These are phyloP conservation scores for Eremobia ochroleuca DNA, from an alignment of 2,888 invertebrate species.

Conservation along the genomic window DNA sequence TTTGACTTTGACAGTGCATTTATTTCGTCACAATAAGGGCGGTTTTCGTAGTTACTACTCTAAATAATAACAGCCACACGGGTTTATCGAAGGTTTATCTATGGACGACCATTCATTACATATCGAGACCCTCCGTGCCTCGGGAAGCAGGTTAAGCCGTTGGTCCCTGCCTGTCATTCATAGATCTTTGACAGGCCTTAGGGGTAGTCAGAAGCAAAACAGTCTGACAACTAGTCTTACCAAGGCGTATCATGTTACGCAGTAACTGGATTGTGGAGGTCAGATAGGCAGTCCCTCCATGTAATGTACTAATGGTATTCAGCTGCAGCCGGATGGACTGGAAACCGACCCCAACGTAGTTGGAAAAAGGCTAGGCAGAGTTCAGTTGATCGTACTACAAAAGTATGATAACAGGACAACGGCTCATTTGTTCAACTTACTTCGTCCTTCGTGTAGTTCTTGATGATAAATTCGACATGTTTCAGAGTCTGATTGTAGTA, in stretches of 20 bases:
- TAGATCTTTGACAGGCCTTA: no score
- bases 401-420: background rate
- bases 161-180: no score
- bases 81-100: background rate
- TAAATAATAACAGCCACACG: background rate
- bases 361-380: background rate
- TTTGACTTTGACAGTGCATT: background rate
- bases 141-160: no score
- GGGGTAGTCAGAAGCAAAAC: no score
- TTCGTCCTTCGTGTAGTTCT: constrained; percentile 89
- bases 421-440: constrained; percentile 71
- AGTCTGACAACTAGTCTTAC: background rate
- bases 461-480: constrained; percentile 91
- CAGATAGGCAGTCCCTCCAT: background rate
- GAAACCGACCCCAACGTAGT: no score
- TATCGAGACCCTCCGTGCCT: no score
- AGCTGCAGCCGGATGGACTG: no score
- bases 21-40: background rate
- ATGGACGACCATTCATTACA: background rate
- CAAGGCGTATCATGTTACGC: background rate
- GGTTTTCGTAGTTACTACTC: background rate
- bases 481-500: constrained; percentile 93
- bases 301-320: background rate
- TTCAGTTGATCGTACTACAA: background rate
- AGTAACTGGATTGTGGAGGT: background rate